Base-by-base conservation (phyloP, 1,140 invertebrate species). In the Pachypeltis micranthus region DNA sequence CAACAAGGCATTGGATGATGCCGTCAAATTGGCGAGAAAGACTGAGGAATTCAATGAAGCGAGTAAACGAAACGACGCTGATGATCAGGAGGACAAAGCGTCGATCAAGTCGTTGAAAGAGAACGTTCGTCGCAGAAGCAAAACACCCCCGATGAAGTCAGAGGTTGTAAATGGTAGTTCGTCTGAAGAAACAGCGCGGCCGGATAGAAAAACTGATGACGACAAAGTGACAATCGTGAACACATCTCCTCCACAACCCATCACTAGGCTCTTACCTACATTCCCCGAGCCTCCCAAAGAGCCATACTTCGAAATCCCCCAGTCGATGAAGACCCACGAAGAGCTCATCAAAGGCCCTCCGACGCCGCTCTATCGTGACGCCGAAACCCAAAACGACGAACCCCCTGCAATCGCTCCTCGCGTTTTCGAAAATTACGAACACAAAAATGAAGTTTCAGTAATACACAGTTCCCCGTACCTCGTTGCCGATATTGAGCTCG, bases 1-100 rank as follows among this genome's bases (percentile, higher is more conserved):
- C 25, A 26, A 28, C 21, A 65, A 65, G 31, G 16, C 56, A 2
- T 4, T 64, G 23, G 24, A 44, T 24, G 57, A 62, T 29, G 54
- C 26, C 26, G n/a, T 12, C 31, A 61, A 61, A 44, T 39, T 61
- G 19, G 44, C 1, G 19, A 44, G 61, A 55, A 34, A 60, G 28
- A 19, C 57, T 2, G 57, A 59, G 3, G 31, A 23, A 10, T 19
- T 19, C 28, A 12, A 14, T 28, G 28, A 19, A 7, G 54, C 19
- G 16, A 56, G 26, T 39, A 39, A 39, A n/a, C 28, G 28, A 59
- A 28, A 59, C n/a, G 19, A 21, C 2, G 14, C 26, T 10, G 39
- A 4, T 4, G 16, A 10, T 16, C 31, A 39, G 16, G 47, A 51
- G 4, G 47, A 51, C 19, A 10, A 7, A 10, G 47, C 21, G 4